Evolutionary conservation across 2,888 invertebrate genomes (phyloP), one percentile per base, ranked within the genome.

Genomic region (Alentia gelatinosa): DNA sequence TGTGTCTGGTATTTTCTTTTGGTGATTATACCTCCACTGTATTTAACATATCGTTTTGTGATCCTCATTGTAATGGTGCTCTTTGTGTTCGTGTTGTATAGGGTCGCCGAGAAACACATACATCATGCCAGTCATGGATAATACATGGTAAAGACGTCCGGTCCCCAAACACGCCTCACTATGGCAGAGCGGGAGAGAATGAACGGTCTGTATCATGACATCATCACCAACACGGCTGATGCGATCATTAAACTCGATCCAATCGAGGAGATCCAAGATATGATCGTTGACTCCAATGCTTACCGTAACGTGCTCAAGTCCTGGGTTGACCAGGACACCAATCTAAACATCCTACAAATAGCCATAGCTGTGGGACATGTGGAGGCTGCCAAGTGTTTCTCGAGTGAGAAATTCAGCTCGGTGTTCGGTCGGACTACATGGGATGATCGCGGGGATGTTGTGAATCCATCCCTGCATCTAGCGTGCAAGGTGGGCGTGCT

Each of bases 401-500:
- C 56, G 7, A 15, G 30, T n/a, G 37, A 47, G 42, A 90, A 90
- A 26, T 84, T 37, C 35, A 84, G n/a, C 15, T n/a, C 39, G 4
- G 74, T 83, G n/a, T 90, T 90, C 50, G 90, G 50, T 15, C 83
- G 35, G 15, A 79, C 83, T 15, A 79, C 35, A 19, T 74, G 74
- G 47, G 83, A 50, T 26, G 74, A 74, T 4, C 74, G 42, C 12
- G 90, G 68, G 23, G 47, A 90, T 33, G 35, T 79, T 5, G 12
- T 83, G 30, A 90, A 90, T 40, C 84, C 90, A 23, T 39, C 90
- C 0, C 37, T 90, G 15, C 90, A 90, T 68, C n/a, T 90, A 30
- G 90, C 90, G 19, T 90, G 90, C 86, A 90, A 86, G 30, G 90
- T 90, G n/a, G 90, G 90, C 7, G 79, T 40, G 39, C 37, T 89